Conservation (phyloP, 1,140 invertebrate species). For the Dolichoris vasculosae region DNA sequence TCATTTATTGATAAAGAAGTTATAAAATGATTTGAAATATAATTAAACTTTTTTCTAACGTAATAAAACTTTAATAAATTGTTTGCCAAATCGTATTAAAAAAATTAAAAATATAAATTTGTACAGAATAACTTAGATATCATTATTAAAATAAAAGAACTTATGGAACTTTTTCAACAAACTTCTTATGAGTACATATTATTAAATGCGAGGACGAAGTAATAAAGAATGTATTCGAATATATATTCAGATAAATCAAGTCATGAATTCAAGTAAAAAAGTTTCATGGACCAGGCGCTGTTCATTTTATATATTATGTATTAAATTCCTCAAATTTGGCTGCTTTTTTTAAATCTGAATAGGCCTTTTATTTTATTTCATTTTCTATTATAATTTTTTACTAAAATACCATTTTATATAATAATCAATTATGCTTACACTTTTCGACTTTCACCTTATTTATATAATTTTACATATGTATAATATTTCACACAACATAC, state of each 20-base stretch:
- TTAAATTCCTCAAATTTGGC: slow-evolving; percentile 34
- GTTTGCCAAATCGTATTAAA: no score
- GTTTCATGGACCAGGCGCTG: not conserved
- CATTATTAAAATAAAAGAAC: not conserved
- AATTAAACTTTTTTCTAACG: no score
- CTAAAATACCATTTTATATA: slow-evolving; percentile 46
- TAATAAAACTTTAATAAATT: no score
- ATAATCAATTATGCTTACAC: slow-evolving; percentile 35
- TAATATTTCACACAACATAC: slow-evolving; percentile 48
- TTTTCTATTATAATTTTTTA: slow-evolving; percentile 42
- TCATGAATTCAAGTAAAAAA: slow-evolving; percentile 15
- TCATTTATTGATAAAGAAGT: not conserved
- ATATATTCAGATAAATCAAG: slow-evolving; percentile 7
- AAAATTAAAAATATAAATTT: not conserved
- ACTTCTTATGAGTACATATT: no score
- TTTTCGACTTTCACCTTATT: slow-evolving; percentile 34
- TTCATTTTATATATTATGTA: slow-evolving; percentile 36
- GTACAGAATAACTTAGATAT: not conserved
- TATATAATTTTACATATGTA: slow-evolving; percentile 53
- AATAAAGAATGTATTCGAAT: not conserved
- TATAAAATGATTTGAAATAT: no score
- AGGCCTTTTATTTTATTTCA: slow-evolving; percentile 21
- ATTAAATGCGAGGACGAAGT: not conserved
- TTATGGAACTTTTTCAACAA: not conserved
- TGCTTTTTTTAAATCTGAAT: not conserved